These are phyloP conservation scores for Onthophagus sagittarius DNA, from an alignment of 2,888 invertebrate genomes.

Conservation along the genomic window DNA sequence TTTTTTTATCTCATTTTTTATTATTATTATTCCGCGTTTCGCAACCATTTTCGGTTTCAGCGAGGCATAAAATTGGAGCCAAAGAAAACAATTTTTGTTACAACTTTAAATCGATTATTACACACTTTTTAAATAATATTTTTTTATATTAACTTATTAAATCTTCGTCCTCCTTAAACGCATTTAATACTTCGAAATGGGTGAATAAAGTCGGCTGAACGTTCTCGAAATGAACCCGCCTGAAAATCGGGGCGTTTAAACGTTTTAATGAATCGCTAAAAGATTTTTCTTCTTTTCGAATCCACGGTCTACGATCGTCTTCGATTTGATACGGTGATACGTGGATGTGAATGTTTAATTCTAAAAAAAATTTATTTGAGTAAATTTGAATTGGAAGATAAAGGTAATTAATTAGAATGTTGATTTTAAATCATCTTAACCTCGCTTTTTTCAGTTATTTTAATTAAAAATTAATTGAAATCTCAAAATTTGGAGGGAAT, in stretches of 20 bases:
- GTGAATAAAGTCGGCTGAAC: conserved; percentile 59
- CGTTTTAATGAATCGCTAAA: conserved; percentile 67
- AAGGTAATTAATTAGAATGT: background rate
- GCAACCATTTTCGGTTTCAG: too few species aligned
- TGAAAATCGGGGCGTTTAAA: conserved; percentile 62
- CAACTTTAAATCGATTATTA: too few species aligned
- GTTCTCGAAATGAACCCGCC: conserved; percentile 61
- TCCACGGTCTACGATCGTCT: conserved; percentile 78
- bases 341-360: conserved; percentile 70
- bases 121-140: too few species aligned
- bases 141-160: background rate
- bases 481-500: too few species aligned
- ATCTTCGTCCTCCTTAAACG: conserved; percentile 47
- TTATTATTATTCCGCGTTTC: background rate
- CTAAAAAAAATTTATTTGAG: conserved; percentile 43
- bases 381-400: background rate
- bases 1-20: background rate
- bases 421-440: too few species aligned
- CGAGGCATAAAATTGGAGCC: too few species aligned
- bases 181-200: conserved; percentile 74
- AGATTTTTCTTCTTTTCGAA: conserved; percentile 74
- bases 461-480: too few species aligned
- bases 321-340: conserved; percentile 88
- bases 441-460: too few species aligned
- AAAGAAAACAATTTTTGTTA: too few species aligned